Conservation (phyloP, 2,888 invertebrate species). For the Pycnomerus fuliginosus region DNA sequence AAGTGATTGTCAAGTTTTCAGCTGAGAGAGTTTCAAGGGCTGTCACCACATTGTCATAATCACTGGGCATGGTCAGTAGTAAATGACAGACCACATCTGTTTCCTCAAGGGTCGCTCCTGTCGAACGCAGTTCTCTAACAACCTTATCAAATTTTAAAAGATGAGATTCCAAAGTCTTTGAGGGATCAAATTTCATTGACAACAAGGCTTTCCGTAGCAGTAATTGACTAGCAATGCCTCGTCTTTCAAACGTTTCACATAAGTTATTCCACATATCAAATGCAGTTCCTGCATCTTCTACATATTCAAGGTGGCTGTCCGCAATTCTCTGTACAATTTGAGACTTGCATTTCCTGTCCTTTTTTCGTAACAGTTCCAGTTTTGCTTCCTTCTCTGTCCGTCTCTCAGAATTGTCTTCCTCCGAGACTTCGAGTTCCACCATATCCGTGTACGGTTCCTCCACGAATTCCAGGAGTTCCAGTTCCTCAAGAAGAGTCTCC, state of each 20-base stretch:
- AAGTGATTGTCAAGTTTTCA: background rate
- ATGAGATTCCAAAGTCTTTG: slow-evolving; percentile 19
- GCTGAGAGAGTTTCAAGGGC: background rate
- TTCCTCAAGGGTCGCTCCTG: slow-evolving; percentile 25
- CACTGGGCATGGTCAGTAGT: background rate
- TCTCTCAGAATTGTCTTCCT: slow-evolving; percentile 1
- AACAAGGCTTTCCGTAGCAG: slow-evolving; percentile 25
- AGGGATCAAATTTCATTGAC: background rate
- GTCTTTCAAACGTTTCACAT: slow-evolving; percentile 31
- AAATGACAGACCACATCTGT: slow-evolving; percentile 20
- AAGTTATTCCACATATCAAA: too few relatives aligned
- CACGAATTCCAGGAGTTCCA: slow-evolving; percentile 14
- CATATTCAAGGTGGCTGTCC: slow-evolving; percentile 36
- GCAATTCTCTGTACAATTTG: slow-evolving; percentile 32
- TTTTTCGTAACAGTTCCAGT: slow-evolving; percentile 1
- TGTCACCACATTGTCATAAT: background rate
- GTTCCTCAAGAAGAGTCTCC: slow-evolving; percentile 19
- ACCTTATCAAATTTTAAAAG: slow-evolving; percentile 33
- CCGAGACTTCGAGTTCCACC: background rate
- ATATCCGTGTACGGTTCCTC: slow-evolving; percentile 6
- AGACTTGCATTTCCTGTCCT: slow-evolving; percentile 30
- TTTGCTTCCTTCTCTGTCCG: background rate
- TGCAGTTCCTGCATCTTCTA: slow-evolving; percentile 31
- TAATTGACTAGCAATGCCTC: slow-evolving; percentile 32
- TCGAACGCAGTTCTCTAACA: slow-evolving; percentile 27